phyloP scores from a whole-genome alignment of 2,113 vertebrate genomes.

The Rynchops niger region DNA sequence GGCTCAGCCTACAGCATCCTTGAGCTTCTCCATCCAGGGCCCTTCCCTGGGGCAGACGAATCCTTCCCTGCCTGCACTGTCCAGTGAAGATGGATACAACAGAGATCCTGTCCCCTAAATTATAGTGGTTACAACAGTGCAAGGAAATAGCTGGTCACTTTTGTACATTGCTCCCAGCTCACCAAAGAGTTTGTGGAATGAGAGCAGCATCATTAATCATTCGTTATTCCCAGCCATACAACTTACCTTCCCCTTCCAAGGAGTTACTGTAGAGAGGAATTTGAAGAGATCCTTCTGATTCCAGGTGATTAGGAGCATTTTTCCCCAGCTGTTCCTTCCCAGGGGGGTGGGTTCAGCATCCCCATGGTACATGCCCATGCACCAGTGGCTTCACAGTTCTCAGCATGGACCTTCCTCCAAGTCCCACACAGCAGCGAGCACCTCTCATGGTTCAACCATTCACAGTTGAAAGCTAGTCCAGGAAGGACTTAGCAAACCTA shows the following conservation, averaged over 20 bases:
- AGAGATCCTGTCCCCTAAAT: neutral
- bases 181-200: neutral
- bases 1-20: neutral
- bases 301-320: neutral
- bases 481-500: neutral
- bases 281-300: neutral
- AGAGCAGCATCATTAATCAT: neutral
- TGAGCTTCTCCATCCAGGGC: neutral
- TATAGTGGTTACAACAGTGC: neutral
- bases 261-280: neutral
- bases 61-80: neutral
- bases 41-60: neutral
- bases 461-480: neutral
- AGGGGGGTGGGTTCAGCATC: neutral
- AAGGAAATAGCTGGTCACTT: neutral
- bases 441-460: neutral
- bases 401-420: neutral
- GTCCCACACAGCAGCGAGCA: neutral
- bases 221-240: fast-evolving
- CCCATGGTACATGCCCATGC: too few relatives aligned
- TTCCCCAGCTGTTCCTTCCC: neutral
- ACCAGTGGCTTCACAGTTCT: neutral
- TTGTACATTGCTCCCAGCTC: neutral
- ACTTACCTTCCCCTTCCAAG: neutral
- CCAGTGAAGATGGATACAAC: neutral